Conservation (phyloP, 2,888 invertebrate genomes). For the Luperina nickerlii region DNA sequence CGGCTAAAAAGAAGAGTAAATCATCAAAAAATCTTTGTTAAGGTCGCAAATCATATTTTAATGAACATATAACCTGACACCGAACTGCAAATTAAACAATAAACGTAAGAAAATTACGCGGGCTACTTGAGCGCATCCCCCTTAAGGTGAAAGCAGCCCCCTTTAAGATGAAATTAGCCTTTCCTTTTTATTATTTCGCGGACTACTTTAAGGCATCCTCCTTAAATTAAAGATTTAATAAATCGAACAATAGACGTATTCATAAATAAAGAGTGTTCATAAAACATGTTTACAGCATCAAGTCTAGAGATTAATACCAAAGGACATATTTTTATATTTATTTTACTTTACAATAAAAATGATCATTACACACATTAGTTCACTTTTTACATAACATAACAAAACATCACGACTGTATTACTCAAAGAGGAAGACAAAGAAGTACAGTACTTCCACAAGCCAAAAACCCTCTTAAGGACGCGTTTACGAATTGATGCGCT, state of each 20-base stretch:
- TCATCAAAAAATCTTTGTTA: neutral
- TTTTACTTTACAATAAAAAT: neutral
- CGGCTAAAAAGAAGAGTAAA: neutral
- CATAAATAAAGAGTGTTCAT: slow-evolving; percentile 1
- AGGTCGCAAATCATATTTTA: neutral
- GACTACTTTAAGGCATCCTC: neutral
- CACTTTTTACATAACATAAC: neutral
- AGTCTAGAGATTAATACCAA: neutral
- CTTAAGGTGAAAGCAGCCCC: neutral
- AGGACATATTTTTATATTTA: neutral
- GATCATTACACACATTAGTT: neutral
- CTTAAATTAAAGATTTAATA: neutral
- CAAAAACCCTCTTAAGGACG: neutral
- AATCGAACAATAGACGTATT: neutral
- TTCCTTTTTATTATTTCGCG: neutral
- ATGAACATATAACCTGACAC: neutral
- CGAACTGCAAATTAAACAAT: neutral
- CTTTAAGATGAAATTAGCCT: neutral
- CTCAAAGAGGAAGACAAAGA: neutral
- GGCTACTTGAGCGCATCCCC: neutral
- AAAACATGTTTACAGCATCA: neutral
- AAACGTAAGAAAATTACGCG: neutral
- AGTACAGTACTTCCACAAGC: neutral
- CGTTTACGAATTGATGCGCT: too few relatives aligned
- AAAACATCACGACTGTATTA: neutral